Base-by-base conservation (phyloP, 64 coral and sea anemone species). In the Pocillopora damicornis region DNA sequence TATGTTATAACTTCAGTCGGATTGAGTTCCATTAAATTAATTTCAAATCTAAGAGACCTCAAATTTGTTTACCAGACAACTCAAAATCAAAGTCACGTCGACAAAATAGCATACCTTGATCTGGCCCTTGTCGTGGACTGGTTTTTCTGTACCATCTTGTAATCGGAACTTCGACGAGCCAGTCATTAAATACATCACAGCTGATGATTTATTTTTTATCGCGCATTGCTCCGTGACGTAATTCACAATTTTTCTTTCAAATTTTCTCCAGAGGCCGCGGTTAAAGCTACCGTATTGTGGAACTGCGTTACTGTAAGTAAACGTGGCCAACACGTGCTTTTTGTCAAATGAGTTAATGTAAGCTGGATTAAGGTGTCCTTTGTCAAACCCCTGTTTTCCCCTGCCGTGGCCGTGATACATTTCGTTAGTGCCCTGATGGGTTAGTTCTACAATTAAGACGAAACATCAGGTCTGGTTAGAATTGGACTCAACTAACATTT, bases 291-390 rank as follows among this genome's bases (percentile, higher is more conserved):
- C 1, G 14, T 76, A 76, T 17, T 76, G 75, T 5, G 75, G 75
- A 45, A 76, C 75, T 51, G 75, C 75, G 18, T 76, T 76, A 51
- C 75, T 76, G 75, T 76, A 76, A 42, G 75, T 76, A 38, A 76
- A 76, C 14, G 75, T 76, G 15, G 75, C 75, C 14, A 76, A 45
- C 36, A 76, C 75, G 75, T 76, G 75, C 13, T 76, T 3, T 37
- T 76, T 76, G 75, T 57, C 15, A 18, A 76, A 76, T 2, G 75
- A 76, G 15, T 76, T 76, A 17, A 76, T 76, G 36, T 76, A 2
- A 42, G 37, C 36, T 8, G 75, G 37, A 18, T 76, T 45, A 3
- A 76, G 20, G 75, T 76, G 75, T 7, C 75, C 75, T 76, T 76
- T 76, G 37, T 76, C 75, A 76, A 76, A 57, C 23, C 65, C 36